Evolutionary conservation across 2,797 vertebrate species (phyloP).

Genomic region (Cephalopachus bancanus): DNA sequence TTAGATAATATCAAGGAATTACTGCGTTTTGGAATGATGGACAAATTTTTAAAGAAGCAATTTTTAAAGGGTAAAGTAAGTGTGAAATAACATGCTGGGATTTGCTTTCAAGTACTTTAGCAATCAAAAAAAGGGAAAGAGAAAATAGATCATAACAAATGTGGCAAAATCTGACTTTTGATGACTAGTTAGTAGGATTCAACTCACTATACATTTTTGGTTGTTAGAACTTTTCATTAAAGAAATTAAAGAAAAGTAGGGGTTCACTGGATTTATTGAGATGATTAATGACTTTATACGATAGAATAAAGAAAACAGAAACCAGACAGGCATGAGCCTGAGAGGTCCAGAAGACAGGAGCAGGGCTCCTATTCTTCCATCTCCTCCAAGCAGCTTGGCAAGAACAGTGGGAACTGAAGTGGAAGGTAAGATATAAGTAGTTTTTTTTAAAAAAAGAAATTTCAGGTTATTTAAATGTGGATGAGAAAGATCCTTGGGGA

Average conservation of each 20-base stretch:
- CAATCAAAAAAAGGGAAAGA: not conserved
- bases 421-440: not conserved
- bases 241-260: not conserved
- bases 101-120: conserved; percentile 14
- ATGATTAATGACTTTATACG: not conserved
- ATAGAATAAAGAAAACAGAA: not conserved
- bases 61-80: not conserved
- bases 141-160: not conserved
- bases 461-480: not conserved
- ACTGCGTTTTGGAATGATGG: not conserved
- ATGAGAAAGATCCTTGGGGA: not conserved
- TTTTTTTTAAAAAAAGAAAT: not conserved
- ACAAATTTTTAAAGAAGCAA: not conserved
- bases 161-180: not conserved
- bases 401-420: not conserved
- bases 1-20: conserved; percentile 22
- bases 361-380: not conserved
- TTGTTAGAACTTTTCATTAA: not conserved
- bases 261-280: not conserved
- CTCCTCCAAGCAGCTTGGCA: not conserved
- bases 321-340: not conserved
- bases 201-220: not conserved
- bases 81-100: not conserved
- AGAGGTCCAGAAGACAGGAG: not conserved
- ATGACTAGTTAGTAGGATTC: not conserved